Evolutionary conservation across 2,888 invertebrate genomes (phyloP), one percentile per base, ranked within the genome.

Genomic region (Pteria penguin): DNA sequence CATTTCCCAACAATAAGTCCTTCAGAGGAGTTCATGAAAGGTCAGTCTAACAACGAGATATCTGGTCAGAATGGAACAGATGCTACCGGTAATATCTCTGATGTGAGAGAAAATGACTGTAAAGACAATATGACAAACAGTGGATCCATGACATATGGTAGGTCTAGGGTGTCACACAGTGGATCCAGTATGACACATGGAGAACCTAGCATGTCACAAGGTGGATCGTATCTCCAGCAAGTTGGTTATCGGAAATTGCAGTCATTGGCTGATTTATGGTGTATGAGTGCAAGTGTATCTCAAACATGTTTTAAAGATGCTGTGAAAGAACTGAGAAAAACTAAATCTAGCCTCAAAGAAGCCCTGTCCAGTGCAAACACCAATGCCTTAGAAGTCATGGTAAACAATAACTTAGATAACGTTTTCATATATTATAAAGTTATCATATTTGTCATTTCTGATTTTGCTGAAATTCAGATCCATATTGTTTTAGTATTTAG

Each of bases 291-390:
- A 27, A 77, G 80, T 14, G 82, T 84, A 11, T 80, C 81, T 4
- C 66, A 75, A 45, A 55, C 72, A 52, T 75, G 79, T 71, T 84
- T 84, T 52, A 72, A 84, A 26, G 74, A 66, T 61, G 76, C 77
- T 22, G 75, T 84, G 8, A 78, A 76, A 60, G 83, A 84, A 55
- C 69, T 84, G 58, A 71, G 77, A 32, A 82, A 80, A 63, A 78
- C 78, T 27, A 84, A 84, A 45, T 45, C 45, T 14, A 45, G 45
- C 45, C 45, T 45, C 8, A 45, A 45, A 18, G 45, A 45, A 45
- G 45, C 45, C 45, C 18, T 45, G 45, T 14, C 8, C 18, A 45
- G 18, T 8, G 18, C 8, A 14, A 18, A 45, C 18, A 14, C 45
- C 8, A 45, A 45, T 14, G 8, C 18, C 11, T 45, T 18, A 45